Evolutionary conservation across 2,797 vertebrate species (phyloP).

Genomic region (Enoplosus armatus): DNA sequence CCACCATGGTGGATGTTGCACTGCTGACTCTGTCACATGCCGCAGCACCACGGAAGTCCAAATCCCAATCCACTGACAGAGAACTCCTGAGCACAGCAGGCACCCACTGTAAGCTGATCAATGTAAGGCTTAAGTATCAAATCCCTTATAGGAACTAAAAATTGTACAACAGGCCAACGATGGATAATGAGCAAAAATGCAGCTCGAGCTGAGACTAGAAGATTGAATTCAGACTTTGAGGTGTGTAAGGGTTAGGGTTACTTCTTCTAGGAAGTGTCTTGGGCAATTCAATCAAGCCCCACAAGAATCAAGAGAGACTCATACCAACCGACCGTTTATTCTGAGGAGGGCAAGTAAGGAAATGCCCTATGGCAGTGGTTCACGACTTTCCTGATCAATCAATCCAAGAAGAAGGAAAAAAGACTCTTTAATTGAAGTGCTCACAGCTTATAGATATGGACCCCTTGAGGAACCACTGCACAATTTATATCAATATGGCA

Average conservation of each 20-base stretch:
- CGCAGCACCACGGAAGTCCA: conserved; percentile 41
- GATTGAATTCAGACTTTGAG: conserved; percentile 5
- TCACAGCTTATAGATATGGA: background rate
- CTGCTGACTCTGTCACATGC: conserved; percentile 75
- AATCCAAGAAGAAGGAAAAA: background rate
- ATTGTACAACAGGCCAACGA: conserved; percentile 38
- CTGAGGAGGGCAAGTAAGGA: conserved; percentile 11
- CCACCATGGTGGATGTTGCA: conserved; percentile 56
- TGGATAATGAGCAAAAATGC: conserved; percentile 45
- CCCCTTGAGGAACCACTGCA: background rate
- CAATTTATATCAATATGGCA: background rate
- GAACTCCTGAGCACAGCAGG: conserved; percentile 42
- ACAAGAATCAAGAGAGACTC: background rate
- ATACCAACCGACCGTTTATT: background rate
- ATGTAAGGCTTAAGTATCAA: conserved; percentile 63
- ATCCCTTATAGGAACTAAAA: conserved; percentile 51
- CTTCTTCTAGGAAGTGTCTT: conserved; percentile 20
- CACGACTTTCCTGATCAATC: background rate
- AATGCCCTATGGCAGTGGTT: background rate
- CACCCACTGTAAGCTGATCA: conserved; percentile 68
- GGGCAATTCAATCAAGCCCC: conserved; percentile 19
- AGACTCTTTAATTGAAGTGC: background rate
- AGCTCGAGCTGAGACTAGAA: conserved; percentile 14
- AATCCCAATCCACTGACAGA: conserved; percentile 61
- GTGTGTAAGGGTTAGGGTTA: too few species aligned